Base-by-base conservation (phyloP, 1,140 invertebrate species). In the Drosophila subpulchrella region DNA sequence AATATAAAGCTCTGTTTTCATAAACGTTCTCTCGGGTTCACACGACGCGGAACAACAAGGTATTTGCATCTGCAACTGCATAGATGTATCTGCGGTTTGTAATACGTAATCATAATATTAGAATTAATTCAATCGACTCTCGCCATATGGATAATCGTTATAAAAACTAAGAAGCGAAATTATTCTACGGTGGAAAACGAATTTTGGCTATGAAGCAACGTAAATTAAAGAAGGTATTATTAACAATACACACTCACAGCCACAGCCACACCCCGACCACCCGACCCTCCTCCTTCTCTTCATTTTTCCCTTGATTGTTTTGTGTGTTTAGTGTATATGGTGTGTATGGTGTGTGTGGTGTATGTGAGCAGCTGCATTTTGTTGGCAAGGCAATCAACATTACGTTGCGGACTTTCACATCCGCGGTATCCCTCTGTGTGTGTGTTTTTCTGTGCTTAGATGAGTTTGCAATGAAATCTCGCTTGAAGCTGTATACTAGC, bases 151-250 rank as follows among this genome's bases (percentile, higher is more conserved):
- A 66, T 63, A 70, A 71, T 73, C 30, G 70, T 38, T 47, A 68
- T 81, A 78, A 82, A 53, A 88, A 82, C 83, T 83, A 88, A 89
- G 61, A 61, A 79, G 78, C 70, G 67, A 86, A 84, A 86, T 88
- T 88, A 88, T 81, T 66, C 84, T 88, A 88, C 65, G 61, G 73
- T 84, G 77, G 77, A 89, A 82, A 89, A 89, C 77, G 79, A 89
- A 90, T 89, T 89, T 89, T 81, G 80, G 85, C 84, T 89, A 89
- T 74, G 51, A 88, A 79, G 84, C 80, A 89, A 88, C 65, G 80
- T 67, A 71, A 74, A 70, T 75, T 71, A 89, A 80, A 30, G 55
- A 85, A 66, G 20, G 44, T 58, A 84, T 71, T 63, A 77, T 68
- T 57, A 88, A 85, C 66, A 62, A 62, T 38, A 61, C 46, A 78